Base-by-base conservation (phyloP, 2,888 invertebrate species). In the Antitype chi region DNA sequence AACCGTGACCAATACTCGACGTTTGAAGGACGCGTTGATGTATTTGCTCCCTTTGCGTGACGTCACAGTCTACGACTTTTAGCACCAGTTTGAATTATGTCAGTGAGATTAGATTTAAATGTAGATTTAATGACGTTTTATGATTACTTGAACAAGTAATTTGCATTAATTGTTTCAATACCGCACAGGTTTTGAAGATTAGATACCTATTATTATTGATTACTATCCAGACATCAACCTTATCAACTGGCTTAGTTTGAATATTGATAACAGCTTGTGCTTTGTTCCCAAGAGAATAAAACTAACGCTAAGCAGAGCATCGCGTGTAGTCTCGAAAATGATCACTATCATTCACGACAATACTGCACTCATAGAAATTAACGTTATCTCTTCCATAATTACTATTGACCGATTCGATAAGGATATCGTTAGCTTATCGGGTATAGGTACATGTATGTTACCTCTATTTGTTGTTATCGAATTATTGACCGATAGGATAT, bases 361-460 rank as follows among this genome's bases (percentile, higher is more conserved):
- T 68, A 63, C 28, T 71, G 57, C 62, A 53, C 38, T 70, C 49
- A n/a, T 52, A 72, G n/a, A 74, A 74, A 38, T 62, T 25, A 53
- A 66, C 32, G 60, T 74, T 71, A 84, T 80, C 76, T 72, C 57
- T n/a, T 1, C 57, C 62, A 38, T 73, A 76, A 74, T 80, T 49
- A 49, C 63, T 63, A 59, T 43, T 82, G 79, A 69, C 62, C 63
- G 79, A 63, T 60, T 68, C 57, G 71, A 74, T 80, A 69, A 70
- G 80, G 55, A 32, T 72, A 63, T 80, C 59, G 71, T 76, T 70
- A 74, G 49, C 64, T 76, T 82, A 82, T 76, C 72, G 11, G 60
- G 9, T 38, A 55, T 59, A 38, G 38, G 38, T 38, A 55, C 47
- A 25, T 53, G 63, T 28, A 52, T 57, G 62, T 55, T 70, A 64